These are phyloP conservation scores for Pseudorasbora parva DNA, from an alignment of 2,113 vertebrate species.

Conservation along the genomic window DNA sequence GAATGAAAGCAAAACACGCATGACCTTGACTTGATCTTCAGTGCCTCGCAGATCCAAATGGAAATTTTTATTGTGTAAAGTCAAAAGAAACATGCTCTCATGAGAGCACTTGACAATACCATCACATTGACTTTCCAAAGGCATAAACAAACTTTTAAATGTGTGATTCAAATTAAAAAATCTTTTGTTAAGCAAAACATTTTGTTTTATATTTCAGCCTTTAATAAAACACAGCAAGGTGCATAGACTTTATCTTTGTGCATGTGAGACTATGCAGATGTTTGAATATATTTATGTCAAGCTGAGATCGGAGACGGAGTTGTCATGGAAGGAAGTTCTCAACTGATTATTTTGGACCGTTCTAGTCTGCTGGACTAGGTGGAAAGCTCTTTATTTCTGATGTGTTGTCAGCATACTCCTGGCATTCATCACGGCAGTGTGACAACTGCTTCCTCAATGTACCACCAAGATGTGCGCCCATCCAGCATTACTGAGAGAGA, in stretches of 20 bases:
- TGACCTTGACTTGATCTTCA: constrained; percentile 43
- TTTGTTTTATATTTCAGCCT: background rate
- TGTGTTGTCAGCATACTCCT: constrained; percentile 31
- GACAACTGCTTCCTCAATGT: constrained; percentile 56
- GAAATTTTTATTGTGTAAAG: constrained; percentile 1
- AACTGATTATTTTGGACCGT: constrained; percentile 20
- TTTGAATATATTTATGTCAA: constrained; percentile 39
- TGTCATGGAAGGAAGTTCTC: constrained; percentile 25
- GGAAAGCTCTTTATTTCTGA: constrained; percentile 35
- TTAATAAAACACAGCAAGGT: background rate
- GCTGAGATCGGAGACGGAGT: constrained; percentile 20
- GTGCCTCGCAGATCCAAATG: background rate
- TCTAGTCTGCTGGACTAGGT: constrained; percentile 16
- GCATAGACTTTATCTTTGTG: background rate
- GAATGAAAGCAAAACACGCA: background rate
- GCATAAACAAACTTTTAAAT: constrained; percentile 7
- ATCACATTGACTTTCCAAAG: background rate
- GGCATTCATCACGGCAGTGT: constrained; percentile 68
- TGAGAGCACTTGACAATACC: background rate
- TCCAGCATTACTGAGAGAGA: constrained; percentile 16
- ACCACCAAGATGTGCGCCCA: constrained; percentile 29
- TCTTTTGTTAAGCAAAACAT: background rate
- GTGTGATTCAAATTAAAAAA: background rate
- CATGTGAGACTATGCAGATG: background rate
- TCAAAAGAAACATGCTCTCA: background rate